phyloP scores from a whole-genome alignment of 2,888 invertebrate genomes.

The Drosophila pegasa region DNA sequence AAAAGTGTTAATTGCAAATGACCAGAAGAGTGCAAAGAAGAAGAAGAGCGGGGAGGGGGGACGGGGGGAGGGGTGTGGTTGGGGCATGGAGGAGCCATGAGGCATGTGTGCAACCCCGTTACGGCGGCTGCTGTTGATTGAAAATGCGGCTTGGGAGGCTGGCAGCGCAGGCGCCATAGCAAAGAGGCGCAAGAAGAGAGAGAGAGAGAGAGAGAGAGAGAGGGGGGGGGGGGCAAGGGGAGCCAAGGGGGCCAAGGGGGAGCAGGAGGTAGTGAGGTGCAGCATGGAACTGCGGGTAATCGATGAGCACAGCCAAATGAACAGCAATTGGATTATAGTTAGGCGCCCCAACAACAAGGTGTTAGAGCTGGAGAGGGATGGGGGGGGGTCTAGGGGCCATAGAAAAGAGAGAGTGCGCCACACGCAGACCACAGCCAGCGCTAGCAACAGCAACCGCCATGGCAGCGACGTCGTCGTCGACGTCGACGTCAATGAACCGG shows the following conservation, averaged over 20 bases:
- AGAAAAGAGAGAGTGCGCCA: slow-evolving; percentile 70
- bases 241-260: no score
- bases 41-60: background rate
- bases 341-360: background rate
- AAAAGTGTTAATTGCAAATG: slow-evolving; percentile 81
- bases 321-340: slow-evolving; percentile 70
- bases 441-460: slow-evolving; percentile 9
- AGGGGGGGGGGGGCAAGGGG: no score
- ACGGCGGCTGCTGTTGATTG: slow-evolving; percentile 43
- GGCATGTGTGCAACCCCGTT: slow-evolving; percentile 58
- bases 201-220: background rate
- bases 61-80: background rate
- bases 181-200: background rate
- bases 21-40: slow-evolving; percentile 52
- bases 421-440: slow-evolving; percentile 42
- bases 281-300: slow-evolving; percentile 35
- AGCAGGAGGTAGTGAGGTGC: background rate
- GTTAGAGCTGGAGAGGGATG: background rate
- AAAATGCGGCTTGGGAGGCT: slow-evolving; percentile 43
- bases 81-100: background rate
- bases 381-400: slow-evolving; percentile 13
- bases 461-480: slow-evolving; percentile 23
- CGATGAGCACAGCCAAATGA: slow-evolving; percentile 49
- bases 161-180: slow-evolving; percentile 51
- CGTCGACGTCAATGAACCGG: slow-evolving; percentile 63